Conservation (phyloP, 2,888 invertebrate genomes). For the Cantharis lateralis region DNA sequence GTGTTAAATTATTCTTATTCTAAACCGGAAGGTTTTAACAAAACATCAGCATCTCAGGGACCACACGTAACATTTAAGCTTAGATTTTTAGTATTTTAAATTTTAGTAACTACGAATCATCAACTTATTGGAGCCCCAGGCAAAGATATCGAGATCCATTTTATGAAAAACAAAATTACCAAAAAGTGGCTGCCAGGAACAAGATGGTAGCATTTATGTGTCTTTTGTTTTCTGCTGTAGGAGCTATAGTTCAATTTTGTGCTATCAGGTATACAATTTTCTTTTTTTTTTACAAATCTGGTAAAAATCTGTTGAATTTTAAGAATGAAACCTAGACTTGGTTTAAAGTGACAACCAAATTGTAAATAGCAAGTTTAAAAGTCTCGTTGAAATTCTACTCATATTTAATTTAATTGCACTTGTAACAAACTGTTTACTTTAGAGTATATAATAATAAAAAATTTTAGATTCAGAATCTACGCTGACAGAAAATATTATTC, state of each 20-base stretch:
- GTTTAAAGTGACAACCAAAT: background rate
- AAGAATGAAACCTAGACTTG: background rate
- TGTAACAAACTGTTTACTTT: too few relatives aligned
- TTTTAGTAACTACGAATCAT: slow-evolving; percentile 42
- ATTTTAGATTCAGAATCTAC: too few relatives aligned
- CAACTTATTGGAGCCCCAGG: slow-evolving; percentile 53
- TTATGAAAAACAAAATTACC: slow-evolving; percentile 59
- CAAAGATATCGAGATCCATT: slow-evolving; percentile 44
- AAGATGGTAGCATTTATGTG: slow-evolving; percentile 62
- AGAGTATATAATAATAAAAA: too few relatives aligned
- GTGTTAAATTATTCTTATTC: too few relatives aligned
- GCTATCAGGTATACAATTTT: slow-evolving; percentile 61
- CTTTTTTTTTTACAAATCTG: background rate
- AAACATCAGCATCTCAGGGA: too few relatives aligned
- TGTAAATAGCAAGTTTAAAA: background rate
- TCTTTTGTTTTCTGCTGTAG: slow-evolving; percentile 61
- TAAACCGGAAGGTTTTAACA: too few relatives aligned
- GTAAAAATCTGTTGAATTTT: background rate
- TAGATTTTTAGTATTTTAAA: too few relatives aligned
- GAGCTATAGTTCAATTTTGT: slow-evolving; percentile 64
- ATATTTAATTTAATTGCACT: too few relatives aligned
- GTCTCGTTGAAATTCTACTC: too few relatives aligned
- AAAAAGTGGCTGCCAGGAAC: slow-evolving; percentile 53
- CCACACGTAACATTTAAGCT: too few relatives aligned
- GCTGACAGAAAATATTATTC: too few relatives aligned